A percentile compares a stretch with the other conserved stretches of the same genome.
Evolutionary conservation across 2,797 vertebrate genomes (phyloP).

Genomic region (Mastacembelus armatus): DNA sequence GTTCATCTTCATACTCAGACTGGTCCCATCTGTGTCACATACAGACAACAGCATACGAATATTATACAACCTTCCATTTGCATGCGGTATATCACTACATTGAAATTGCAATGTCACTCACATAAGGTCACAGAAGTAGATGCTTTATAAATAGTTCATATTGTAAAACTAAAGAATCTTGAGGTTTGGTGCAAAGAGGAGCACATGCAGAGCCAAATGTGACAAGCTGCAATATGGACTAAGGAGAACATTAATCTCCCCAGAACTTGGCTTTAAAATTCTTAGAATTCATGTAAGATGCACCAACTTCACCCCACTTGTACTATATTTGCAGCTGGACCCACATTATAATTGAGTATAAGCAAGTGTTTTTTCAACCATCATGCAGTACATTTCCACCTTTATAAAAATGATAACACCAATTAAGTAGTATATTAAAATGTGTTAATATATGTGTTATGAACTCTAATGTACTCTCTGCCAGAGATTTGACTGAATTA

Average conservation of each 20-base stretch:
- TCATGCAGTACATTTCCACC: too few species aligned
- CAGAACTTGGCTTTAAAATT: not conserved
- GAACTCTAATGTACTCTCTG: not conserved
- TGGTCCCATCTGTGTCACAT: conserved; percentile 70
- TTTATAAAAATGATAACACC: too few species aligned
- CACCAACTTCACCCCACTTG: not conserved
- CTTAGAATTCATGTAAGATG: not conserved
- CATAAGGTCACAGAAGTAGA: not conserved
- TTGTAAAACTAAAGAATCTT: not conserved
- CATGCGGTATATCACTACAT: not conserved
- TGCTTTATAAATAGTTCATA: not conserved
- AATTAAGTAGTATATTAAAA: too few species aligned
- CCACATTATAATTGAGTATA: not conserved
- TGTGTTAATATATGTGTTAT: too few species aligned
- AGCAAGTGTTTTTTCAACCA: not conserved
- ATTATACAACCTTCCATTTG: not conserved
- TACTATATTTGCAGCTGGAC: not conserved
- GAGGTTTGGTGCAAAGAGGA: not conserved
- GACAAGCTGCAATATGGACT: not conserved
- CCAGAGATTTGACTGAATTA: not conserved
- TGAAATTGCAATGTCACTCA: not conserved
- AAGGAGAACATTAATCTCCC: conserved; percentile 49
- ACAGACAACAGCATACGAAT: not conserved
- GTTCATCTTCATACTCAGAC: conserved; percentile 77
- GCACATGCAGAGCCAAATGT: not conserved